Conservation (phyloP, 2,113 vertebrate genomes). For the Silurus asotus region DNA sequence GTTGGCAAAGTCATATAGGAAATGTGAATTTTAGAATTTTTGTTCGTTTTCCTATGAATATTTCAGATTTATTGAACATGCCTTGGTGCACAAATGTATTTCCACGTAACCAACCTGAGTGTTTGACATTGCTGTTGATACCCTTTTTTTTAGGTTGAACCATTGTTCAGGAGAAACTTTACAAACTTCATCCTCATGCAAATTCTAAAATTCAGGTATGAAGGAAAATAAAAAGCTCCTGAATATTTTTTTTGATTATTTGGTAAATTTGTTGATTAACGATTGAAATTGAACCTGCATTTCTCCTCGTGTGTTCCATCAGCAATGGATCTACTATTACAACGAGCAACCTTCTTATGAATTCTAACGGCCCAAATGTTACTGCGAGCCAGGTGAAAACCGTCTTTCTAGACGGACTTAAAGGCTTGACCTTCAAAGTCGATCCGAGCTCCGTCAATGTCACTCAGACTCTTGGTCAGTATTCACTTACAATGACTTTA, state of each 20-base stretch:
- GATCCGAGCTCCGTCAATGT: background rate
- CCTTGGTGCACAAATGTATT: background rate
- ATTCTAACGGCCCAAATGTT: background rate
- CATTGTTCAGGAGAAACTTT: background rate
- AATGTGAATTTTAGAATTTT: no score
- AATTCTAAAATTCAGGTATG: background rate
- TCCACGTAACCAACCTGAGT: no score
- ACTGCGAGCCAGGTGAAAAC: background rate
- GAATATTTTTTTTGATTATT: background rate
- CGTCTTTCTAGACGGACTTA: background rate
- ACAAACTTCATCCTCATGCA: background rate
- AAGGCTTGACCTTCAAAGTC: background rate
- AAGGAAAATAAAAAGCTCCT: no score
- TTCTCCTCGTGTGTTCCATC: background rate
- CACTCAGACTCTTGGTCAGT: background rate
- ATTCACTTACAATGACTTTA: background rate
- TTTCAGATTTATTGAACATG: background rate
- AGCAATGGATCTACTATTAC: background rate
- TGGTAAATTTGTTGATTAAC: background rate
- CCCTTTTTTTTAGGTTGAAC: slow-evolving; percentile 1
- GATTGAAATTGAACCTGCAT: background rate
- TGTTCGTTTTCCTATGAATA: background rate
- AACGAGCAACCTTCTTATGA: background rate
- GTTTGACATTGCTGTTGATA: background rate
- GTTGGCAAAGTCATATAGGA: no score